phyloP scores from a whole-genome alignment of 2,797 vertebrate genomes.

The Discoglossus pictus region DNA sequence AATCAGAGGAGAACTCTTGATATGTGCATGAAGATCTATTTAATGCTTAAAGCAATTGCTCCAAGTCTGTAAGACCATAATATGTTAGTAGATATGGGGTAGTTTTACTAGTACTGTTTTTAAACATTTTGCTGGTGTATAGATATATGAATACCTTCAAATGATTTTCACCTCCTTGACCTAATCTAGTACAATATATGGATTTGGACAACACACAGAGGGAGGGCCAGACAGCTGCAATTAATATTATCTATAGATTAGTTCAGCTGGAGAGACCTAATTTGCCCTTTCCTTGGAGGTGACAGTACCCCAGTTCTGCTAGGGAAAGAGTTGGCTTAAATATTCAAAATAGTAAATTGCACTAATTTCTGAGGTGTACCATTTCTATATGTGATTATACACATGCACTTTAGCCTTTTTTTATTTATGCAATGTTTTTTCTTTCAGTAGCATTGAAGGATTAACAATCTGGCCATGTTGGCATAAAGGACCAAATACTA shows the following conservation, averaged over 20 bases:
- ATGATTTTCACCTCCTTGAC: constrained; percentile 1
- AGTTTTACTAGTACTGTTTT: constrained; percentile 37
- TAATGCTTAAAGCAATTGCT: constrained; percentile 18
- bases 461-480: constrained; percentile 58
- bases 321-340: constrained; percentile 50
- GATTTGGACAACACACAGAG: neutral
- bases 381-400: constrained; percentile 58
- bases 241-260: no score
- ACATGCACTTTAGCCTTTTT: constrained; percentile 73
- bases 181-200: neutral
- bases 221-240: neutral
- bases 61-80: constrained; percentile 20
- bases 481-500: constrained; percentile 65
- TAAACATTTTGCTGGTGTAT: constrained; percentile 10
- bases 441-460: constrained; percentile 57
- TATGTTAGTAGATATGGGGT: constrained; percentile 21
- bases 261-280: neutral
- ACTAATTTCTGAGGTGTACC: constrained; percentile 63
- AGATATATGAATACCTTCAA: constrained; percentile 6
- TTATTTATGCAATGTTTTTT: constrained; percentile 60
- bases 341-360: constrained; percentile 66
- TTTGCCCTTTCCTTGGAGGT: constrained; percentile 10
- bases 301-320: constrained; percentile 20
- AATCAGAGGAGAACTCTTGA: constrained; percentile 9
- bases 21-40: constrained; percentile 42